These are phyloP conservation scores for Aptenodytes forsteri DNA, from an alignment of 2,113 vertebrate species.

Conservation along the genomic window DNA sequence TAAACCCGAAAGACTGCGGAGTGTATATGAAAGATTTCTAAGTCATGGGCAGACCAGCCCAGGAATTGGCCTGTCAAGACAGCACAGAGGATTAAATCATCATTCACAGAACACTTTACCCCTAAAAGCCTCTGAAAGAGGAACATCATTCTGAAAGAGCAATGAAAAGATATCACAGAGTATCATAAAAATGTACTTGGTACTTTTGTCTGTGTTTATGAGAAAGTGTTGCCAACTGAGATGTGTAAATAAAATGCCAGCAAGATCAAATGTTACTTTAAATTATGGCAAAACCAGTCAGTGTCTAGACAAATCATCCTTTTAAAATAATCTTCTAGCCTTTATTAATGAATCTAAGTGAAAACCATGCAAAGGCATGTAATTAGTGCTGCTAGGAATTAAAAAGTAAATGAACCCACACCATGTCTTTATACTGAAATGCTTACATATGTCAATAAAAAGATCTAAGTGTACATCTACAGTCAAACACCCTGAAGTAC, in stretches of 20 bases:
- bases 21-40: constrained; percentile 26
- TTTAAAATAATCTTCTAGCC: neutral
- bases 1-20: constrained; percentile 1
- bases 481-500: neutral
- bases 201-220: neutral
- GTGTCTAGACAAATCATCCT: neutral
- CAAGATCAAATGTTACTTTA: constrained; percentile 2
- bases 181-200: neutral
- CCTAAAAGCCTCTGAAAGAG: constrained; percentile 43
- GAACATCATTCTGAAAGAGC: constrained; percentile 46
- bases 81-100: constrained; percentile 48
- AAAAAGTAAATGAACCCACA: neutral
- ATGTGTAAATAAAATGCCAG: neutral
- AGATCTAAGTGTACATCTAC: neutral
- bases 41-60: neutral
- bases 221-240: constrained; percentile 5
- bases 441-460: constrained; percentile 12
- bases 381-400: neutral
- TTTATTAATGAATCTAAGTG: neutral
- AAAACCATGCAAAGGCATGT: neutral
- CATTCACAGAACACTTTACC: constrained; percentile 9
- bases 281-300: constrained; percentile 4
- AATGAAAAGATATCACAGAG: neutral
- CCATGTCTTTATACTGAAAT: neutral
- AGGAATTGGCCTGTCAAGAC: neutral